Base-by-base conservation (phyloP, 2,797 vertebrate genomes). In the Urocyon cinereoargenteus region DNA sequence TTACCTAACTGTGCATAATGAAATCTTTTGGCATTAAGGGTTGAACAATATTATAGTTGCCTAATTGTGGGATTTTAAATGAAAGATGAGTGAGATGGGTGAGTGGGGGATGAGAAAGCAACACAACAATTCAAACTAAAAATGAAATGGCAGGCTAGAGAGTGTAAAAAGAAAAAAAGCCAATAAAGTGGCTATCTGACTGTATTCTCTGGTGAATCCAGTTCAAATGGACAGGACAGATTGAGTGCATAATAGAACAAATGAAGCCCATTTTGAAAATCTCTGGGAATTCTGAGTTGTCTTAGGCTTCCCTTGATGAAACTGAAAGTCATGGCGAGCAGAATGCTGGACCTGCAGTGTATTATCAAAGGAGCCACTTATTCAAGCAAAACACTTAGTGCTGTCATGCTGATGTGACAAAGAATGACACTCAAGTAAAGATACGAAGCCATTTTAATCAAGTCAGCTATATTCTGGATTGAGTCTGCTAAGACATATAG, bases 291-390 rank as follows among this genome's bases (percentile, higher is more conserved):
- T 98, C 97, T 98, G 98, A 98, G 96, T 95, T 98, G 97, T 98
- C 98, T 98, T 98, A 96, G 98, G 97, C 97, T 97, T 93, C 96
- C 97, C 98, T 98, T 99, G 98, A 98, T 97, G 98, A 99, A 98
- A 98, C 97, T 98, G 97, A 99, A 98, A 95, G 99, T 98, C 97
- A 98, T 98, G 99, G 98, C 97, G 98, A 99, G 98, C 98, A 98
- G 99, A 98, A 99, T 98, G 98, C 98, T 99, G 99, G 99, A 99
- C 98, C 99, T 98, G 98, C 98, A 98, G 98, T 99, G 99, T 99
- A 99, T 99, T 99, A 98, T 99, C 99, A 99, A 96, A 99, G 99
- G 98, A 98, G 98, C 99, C 99, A 99, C 99, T 99, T 99, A 99
- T 99, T 99, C 99, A 98, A 98, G 99, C 99, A 99, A 99, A 99